These are phyloP conservation scores for Loxodonta africana DNA, from an alignment of 2,113 vertebrate genomes.

Conservation along the genomic window DNA sequence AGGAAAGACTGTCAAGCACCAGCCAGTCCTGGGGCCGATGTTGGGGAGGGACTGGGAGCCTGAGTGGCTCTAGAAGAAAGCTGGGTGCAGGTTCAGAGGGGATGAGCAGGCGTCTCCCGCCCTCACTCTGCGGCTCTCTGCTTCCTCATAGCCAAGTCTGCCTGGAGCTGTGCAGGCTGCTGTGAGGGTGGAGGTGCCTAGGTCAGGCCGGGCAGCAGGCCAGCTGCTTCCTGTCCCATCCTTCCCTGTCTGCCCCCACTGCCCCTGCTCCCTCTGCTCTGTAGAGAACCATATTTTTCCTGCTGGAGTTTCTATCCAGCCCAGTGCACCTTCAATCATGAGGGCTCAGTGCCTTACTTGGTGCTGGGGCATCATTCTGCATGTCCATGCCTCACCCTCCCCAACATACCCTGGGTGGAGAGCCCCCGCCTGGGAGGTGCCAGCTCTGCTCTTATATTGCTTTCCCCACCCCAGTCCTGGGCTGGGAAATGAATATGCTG, in stretches of 20 bases:
- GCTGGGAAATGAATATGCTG: rapidly evolving
- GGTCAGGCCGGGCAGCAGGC: too few relatives aligned
- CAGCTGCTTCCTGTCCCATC: not conserved
- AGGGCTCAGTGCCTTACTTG: not conserved
- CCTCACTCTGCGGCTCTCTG: rapidly evolving
- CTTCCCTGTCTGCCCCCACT: not conserved
- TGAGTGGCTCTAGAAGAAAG: not conserved
- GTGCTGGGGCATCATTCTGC: not conserved
- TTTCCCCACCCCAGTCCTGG: not conserved
- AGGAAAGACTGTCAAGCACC: not conserved
- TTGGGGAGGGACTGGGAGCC: not conserved
- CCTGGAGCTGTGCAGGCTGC: not conserved
- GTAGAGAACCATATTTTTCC: not conserved
- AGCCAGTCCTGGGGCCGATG: rapidly evolving
- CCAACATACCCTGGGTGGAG: not conserved
- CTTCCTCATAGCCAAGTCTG: rapidly evolving
- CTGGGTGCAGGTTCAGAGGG: rapidly evolving
- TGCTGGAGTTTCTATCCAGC: not conserved
- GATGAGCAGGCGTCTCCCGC: rapidly evolving
- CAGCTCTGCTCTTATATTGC: not conserved
- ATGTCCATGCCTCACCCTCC: not conserved
- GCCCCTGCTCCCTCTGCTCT: not conserved
- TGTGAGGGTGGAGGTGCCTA: not conserved
- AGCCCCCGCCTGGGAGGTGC: not conserved
- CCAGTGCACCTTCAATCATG: rapidly evolving